These are phyloP conservation scores for Chunga burmeisteri DNA, from an alignment of 2,113 vertebrate genomes.

Conservation along the genomic window DNA sequence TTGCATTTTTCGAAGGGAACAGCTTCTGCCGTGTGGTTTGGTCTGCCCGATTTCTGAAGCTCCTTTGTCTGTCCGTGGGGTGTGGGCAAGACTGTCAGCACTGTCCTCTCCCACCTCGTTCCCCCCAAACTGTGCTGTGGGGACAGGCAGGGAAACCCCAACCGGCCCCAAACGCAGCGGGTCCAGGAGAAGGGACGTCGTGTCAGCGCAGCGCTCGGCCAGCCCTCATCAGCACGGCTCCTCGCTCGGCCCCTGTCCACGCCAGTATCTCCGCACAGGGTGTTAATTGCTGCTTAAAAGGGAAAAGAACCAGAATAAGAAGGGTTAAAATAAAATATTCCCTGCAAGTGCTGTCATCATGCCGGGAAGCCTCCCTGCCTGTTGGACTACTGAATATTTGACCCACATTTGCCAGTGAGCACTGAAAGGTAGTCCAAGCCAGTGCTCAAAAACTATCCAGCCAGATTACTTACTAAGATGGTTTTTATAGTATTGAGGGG, in stretches of 20 bases:
- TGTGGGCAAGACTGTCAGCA: not conserved
- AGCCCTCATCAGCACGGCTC: not conserved
- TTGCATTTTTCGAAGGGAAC: not conserved
- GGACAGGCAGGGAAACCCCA: not conserved
- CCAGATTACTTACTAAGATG: not conserved
- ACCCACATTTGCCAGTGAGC: not conserved
- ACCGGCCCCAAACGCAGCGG: not conserved
- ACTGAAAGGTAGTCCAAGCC: not conserved
- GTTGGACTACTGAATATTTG: not conserved
- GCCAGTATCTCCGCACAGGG: not conserved
- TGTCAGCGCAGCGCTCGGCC: not conserved
- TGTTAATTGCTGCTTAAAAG: not conserved
- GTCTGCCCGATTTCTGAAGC: not conserved
- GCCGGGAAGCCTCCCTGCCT: not conserved
- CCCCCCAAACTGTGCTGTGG: not conserved
- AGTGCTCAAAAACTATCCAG: not conserved
- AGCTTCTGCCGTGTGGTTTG: not conserved
- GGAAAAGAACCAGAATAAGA: not conserved
- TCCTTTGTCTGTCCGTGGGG: not conserved
- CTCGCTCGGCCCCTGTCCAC: not conserved
- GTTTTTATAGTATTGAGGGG: not conserved
- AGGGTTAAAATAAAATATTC: not conserved
- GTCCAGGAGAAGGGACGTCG: not conserved
- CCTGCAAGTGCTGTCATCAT: not conserved
- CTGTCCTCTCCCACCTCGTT: rapidly evolving